A percentile compares a stretch with the other conserved stretches of the same genome.
phyloP scores from a whole-genome alignment of 1,140 invertebrate genomes.

The Ctenoplectra terminalis region DNA sequence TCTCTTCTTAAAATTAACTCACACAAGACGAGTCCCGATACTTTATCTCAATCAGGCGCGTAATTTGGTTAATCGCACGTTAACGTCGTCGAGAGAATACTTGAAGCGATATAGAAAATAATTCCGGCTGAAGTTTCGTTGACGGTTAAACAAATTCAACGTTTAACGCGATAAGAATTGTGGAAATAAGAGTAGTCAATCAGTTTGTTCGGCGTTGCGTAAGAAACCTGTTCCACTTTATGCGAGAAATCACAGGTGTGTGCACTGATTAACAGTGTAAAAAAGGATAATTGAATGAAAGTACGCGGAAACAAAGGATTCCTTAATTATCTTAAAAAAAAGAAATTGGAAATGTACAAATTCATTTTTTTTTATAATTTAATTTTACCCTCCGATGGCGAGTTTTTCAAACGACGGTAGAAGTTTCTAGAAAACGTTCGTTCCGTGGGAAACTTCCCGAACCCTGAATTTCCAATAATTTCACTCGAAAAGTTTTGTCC shows the following conservation, averaged over 20 bases:
- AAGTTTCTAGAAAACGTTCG: background rate
- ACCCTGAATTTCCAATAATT: background rate
- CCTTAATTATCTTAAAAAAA: background rate
- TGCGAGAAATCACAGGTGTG: background rate
- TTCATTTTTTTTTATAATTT: background rate
- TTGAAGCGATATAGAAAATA: background rate
- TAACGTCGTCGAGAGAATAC: background rate
- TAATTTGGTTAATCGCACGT: background rate
- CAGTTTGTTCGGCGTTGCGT: slow-evolving; percentile 16
- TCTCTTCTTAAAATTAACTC: background rate
- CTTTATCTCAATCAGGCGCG: no score
- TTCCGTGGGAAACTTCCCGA: slow-evolving; percentile 21
- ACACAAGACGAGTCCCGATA: background rate
- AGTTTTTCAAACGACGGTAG: background rate
- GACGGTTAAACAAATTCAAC: background rate
- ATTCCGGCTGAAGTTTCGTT: background rate
- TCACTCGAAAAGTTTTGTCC: slow-evolving; percentile 21
- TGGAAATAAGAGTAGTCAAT: background rate
- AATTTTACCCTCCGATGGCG: no score
- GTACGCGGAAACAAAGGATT: background rate
- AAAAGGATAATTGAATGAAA: slow-evolving; percentile 4
- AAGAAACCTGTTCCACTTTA: slow-evolving; percentile 30
- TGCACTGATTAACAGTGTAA: background rate
- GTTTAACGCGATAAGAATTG: background rate
- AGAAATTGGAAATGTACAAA: no score